Conservation (phyloP, 2,113 vertebrate species). For the Alaudala cheleensis region DNA sequence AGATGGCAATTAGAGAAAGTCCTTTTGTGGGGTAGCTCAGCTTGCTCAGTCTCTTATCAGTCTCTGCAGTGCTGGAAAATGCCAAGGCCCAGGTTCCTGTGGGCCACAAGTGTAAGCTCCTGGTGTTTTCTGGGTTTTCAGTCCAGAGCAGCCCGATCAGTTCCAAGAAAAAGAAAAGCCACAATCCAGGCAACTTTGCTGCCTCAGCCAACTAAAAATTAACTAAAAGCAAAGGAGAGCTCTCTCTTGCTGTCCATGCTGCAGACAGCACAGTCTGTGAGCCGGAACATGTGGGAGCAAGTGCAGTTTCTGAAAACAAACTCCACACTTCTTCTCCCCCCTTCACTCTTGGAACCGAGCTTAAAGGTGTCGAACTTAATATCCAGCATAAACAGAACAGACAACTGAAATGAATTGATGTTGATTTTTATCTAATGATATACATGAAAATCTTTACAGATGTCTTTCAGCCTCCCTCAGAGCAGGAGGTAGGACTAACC, state of each 20-base stretch:
- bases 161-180: background rate
- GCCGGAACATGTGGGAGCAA: background rate
- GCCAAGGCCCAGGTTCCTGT: background rate
- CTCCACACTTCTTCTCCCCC: rapidly evolving
- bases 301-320: background rate
- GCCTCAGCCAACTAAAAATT: background rate
- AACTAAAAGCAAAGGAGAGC: background rate
- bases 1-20: background rate
- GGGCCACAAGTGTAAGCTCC: background rate
- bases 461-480: background rate
- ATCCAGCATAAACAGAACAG: background rate
- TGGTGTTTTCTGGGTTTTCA: background rate
- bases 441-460: background rate
- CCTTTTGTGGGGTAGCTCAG: background rate
- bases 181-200: background rate
- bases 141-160: background rate
- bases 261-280: background rate
- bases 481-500: background rate
- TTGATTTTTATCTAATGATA: background rate
- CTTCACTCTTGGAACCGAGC: background rate
- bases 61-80: background rate
- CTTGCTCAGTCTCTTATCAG: background rate
- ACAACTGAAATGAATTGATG: background rate
- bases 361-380: background rate
- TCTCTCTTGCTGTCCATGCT: background rate